Evolutionary conservation across 2,113 vertebrate species (phyloP).

Genomic region (Leptobrachium leishanense): DNA sequence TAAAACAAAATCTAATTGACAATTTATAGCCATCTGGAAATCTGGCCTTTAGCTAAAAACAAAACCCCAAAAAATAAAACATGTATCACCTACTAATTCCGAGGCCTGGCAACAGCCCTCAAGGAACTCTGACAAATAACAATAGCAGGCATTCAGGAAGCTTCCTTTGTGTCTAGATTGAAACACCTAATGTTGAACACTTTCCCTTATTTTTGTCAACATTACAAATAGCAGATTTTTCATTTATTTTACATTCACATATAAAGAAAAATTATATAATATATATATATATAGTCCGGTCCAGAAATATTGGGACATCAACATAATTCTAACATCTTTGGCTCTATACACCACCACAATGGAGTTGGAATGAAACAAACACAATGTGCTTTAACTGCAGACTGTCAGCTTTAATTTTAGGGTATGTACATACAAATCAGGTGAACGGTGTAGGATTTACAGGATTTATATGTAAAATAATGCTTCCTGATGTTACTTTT

Average conservation of each 20-base stretch:
- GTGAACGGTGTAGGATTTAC: too few relatives aligned
- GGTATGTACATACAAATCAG: too few relatives aligned
- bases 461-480: too few relatives aligned
- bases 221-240: background rate
- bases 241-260: background rate
- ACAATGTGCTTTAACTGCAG: too few relatives aligned
- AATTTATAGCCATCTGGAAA: conserved; percentile 31
- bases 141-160: background rate
- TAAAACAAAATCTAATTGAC: conserved; percentile 27
- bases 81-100: conserved; percentile 15
- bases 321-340: too few relatives aligned
- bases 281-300: too few relatives aligned
- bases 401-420: too few relatives aligned
- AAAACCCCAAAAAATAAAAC: conserved; percentile 1
- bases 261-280: too few relatives aligned
- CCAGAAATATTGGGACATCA: too few relatives aligned
- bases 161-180: background rate
- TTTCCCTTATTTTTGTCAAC: background rate
- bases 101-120: background rate
- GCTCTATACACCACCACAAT: too few relatives aligned
- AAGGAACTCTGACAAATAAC: background rate
- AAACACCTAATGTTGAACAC: background rate
- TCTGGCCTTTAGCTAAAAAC: conserved; percentile 14
- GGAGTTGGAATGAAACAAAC: too few relatives aligned
- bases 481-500: too few relatives aligned